Conservation (phyloP, 1,140 invertebrate species). For the Oppia nitens region DNA sequence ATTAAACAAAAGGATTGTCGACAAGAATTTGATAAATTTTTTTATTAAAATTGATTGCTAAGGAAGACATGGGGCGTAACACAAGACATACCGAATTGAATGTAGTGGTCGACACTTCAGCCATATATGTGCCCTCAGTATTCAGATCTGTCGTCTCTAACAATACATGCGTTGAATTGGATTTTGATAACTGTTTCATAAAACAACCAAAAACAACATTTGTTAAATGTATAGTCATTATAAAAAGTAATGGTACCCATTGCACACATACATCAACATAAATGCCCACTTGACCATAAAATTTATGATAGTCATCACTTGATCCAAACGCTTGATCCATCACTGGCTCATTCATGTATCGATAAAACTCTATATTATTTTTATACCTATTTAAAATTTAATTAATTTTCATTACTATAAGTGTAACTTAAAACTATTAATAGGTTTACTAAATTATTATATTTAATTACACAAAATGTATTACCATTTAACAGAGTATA, state of each 20-base stretch:
- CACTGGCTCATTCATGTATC: constrained; percentile 15
- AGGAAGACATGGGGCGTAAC: background rate
- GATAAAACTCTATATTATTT: constrained; percentile 21
- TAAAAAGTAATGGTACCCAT: no score
- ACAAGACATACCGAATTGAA: constrained; percentile 15
- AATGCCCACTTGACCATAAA: constrained; percentile 15
- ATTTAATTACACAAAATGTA: constrained; percentile 17
- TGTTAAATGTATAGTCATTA: background rate
- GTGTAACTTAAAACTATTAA: no score
- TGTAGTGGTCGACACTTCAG: constrained; percentile 24
- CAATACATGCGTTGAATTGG: constrained; percentile 19
- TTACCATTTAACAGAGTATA: constrained; percentile 32
- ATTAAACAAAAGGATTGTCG: no score
- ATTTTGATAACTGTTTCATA: constrained; percentile 14
- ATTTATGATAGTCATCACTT: constrained; percentile 15
- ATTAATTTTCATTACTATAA: background rate
- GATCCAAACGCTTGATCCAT: background rate
- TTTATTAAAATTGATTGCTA: no score
- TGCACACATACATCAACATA: constrained; percentile 20
- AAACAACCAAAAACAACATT: background rate
- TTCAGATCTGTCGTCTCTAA: constrained; percentile 19
- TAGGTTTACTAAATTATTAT: no score
- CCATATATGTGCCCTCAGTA: constrained; percentile 24
- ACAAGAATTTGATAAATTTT: no score
- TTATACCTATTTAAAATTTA: constrained; percentile 19